Conservation (phyloP, 2,888 invertebrate genomes). For the Ditylenchus weischeri region DNA sequence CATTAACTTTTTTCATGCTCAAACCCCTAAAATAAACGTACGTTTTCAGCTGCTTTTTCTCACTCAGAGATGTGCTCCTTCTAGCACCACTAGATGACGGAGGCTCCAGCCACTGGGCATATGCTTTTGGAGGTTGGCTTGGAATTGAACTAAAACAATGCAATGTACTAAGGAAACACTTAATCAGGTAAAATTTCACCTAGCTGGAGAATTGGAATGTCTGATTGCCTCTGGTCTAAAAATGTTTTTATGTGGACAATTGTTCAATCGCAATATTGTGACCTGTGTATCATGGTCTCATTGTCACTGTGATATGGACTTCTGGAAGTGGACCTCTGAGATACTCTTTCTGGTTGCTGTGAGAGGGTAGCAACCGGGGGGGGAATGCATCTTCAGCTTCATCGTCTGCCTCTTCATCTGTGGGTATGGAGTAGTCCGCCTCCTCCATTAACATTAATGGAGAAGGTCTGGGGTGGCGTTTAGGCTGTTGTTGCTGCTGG, state of each 20-base stretch:
- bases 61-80: constrained; percentile 6
- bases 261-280: no score
- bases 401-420: constrained; percentile 27
- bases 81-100: neutral
- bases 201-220: no score
- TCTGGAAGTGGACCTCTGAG: constrained; percentile 1
- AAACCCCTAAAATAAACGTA: neutral
- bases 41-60: neutral
- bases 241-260: no score
- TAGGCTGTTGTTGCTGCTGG: neutral
- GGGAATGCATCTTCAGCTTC: constrained; percentile 19
- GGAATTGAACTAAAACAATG: no score
- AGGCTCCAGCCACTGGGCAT: neutral
- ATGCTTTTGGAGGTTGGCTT: no score
- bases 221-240: no score
- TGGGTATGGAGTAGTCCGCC: constrained; percentile 29
- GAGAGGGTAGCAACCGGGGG: neutral
- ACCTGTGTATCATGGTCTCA: constrained; percentile 9
- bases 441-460: constrained; percentile 21
- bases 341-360: neutral
- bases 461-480: neutral
- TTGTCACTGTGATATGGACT: constrained; percentile 8
- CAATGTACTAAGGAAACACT: no score
- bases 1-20: no score
- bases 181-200: no score